Conservation (phyloP, 37 sponge, comb jelly and placozoan species). For the Halichondria panicea region DNA sequence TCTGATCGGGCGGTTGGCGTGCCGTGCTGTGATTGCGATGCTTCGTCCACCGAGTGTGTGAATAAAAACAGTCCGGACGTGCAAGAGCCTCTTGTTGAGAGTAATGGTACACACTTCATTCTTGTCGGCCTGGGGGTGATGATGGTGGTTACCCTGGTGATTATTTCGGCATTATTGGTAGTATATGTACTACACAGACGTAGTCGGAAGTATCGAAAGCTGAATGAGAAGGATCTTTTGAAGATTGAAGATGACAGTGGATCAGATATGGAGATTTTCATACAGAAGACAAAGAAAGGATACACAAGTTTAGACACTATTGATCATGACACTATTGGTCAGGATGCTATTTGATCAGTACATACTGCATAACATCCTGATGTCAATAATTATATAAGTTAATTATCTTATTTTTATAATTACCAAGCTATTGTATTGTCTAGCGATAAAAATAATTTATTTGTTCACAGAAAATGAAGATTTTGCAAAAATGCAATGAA, state of each 20-base stretch:
- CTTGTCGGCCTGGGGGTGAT: background rate
- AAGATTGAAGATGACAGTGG: background rate
- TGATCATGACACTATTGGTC: too few species aligned
- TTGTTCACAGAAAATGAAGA: too few species aligned
- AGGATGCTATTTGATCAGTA: too few species aligned
- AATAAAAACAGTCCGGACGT: background rate
- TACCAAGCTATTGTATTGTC: too few species aligned
- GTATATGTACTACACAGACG: background rate
- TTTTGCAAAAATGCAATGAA: too few species aligned
- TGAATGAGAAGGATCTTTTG: too few species aligned
- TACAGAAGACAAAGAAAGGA: background rate
- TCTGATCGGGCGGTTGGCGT: background rate
- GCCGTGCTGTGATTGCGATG: slow-evolving; percentile 35
- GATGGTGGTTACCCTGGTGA: background rate
- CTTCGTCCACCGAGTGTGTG: background rate
- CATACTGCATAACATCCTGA: too few species aligned
- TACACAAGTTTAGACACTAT: too few species aligned
- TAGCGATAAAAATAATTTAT: too few species aligned
- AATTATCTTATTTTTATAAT: too few species aligned
- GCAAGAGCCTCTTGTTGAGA: background rate
- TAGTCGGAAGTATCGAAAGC: too few species aligned
- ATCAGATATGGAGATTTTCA: slow-evolving; percentile 1
- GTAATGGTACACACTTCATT: background rate
- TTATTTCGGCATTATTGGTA: background rate
- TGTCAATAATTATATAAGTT: too few species aligned